Evolutionary conservation across 2,888 invertebrate species (phyloP), one percentile per base, ranked within the genome.

Genomic region (Coleophora deauratella): DNA sequence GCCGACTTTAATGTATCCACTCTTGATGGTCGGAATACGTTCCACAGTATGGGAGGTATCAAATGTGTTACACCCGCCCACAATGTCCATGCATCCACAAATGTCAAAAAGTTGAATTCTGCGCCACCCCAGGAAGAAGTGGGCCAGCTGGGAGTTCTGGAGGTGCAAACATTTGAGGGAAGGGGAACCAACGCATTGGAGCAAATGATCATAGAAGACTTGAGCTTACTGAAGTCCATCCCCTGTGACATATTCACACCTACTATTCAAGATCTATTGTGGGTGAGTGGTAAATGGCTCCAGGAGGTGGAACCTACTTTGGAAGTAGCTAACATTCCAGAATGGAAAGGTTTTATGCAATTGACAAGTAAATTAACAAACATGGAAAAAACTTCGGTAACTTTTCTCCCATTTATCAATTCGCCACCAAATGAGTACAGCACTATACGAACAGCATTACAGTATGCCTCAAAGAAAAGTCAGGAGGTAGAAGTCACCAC

Each of bases 11-110:
- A 28, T 28, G 21, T 38, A 10, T 30, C 34, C n/a, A 45, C 44
- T 7, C 27, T 49, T 27, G 43, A 49, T 32, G 47, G 46, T 13
- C 13, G 41, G 9, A 14, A 39, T 27, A 47, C 47, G 1, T 41
- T 47, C 34, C 43, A 49, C 40, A 27, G 35, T 7, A 49, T 49
- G 49, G 49, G 46, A 15, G 41, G 38, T 2, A 49, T 49, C 9
- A 14, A 39, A 13, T 41, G 40, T n/a, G 6, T 28, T 8, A 11
- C 35, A 27, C 39, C 40, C 13, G 35, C 35, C 3, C 10, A 34
- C 11, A 12, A 11, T 13, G 3, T 13, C 10, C 2, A 13, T n/a
- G 8, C 8, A 7, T 9, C 11, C 10, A 6, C 8, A 14, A 10
- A 27, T 21, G 33, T 38, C 21, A 9, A 21, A 30, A 27, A 33